Evolutionary conservation across 2,113 vertebrate genomes (phyloP).

Genomic region (Cercopithecus mona): DNA sequence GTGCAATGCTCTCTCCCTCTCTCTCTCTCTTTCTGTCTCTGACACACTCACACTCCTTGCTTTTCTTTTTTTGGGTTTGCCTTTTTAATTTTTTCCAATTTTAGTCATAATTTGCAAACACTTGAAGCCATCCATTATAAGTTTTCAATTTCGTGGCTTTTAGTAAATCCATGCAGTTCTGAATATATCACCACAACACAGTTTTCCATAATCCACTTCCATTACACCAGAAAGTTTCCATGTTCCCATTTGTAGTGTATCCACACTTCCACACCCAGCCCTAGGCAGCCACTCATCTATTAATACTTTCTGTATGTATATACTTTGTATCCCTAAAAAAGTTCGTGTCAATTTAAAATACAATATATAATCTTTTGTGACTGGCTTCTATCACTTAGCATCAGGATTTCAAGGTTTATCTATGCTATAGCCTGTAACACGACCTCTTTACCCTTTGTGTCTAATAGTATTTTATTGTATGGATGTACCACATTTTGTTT

Average conservation of each 20-base stretch:
- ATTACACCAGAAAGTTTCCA: background rate
- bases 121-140: background rate
- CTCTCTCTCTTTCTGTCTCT: background rate
- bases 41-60: background rate
- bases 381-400: background rate
- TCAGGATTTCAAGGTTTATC: background rate
- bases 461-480: background rate
- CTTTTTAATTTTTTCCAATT: background rate
- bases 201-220: background rate
- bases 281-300: background rate
- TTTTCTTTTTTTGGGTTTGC: background rate
- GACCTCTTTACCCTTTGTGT: background rate
- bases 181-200: background rate
- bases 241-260: background rate
- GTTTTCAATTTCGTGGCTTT: background rate
- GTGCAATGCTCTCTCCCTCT: background rate
- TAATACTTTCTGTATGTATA: background rate
- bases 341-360: background rate
- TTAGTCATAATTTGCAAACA: background rate
- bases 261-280: background rate
- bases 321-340: background rate
- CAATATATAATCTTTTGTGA: background rate
- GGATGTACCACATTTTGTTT: background rate
- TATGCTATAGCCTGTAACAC: background rate
- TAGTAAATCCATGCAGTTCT: background rate